phyloP scores from a whole-genome alignment of 2,113 vertebrate genomes.

The Apodemus speciosus region DNA sequence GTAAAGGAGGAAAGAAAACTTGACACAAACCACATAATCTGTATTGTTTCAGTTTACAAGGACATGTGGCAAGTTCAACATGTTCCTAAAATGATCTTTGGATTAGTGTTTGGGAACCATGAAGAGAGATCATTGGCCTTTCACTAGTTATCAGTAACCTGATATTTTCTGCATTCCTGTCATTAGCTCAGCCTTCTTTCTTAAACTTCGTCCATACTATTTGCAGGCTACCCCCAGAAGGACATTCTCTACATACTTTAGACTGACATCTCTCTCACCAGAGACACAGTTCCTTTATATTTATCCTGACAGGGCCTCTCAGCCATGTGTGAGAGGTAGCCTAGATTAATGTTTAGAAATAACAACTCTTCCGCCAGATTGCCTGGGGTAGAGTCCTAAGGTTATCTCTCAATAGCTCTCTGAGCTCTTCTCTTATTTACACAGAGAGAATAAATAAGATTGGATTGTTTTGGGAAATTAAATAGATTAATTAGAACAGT shows the following conservation, averaged over 20 bases:
- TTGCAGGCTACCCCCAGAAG: not conserved
- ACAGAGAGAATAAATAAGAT: not conserved
- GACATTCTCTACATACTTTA: not conserved
- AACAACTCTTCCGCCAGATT: not conserved
- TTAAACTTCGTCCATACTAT: constrained; percentile 30
- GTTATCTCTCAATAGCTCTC: not conserved
- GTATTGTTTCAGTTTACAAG: not conserved
- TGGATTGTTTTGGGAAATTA: not conserved
- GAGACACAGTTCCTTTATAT: not conserved
- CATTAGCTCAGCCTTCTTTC: not conserved
- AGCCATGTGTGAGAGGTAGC: not conserved
- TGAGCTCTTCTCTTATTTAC: not conserved
- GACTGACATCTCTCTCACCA: not conserved
- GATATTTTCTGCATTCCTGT: not conserved
- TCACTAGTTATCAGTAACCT: not conserved
- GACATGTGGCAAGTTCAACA: not conserved
- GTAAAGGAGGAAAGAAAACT: not conserved
- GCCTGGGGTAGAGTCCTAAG: not conserved
- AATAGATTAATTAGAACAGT: constrained; percentile 10
- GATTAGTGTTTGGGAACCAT: not conserved
- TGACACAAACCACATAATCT: not conserved
- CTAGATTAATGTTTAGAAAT: not conserved
- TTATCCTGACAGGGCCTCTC: not conserved
- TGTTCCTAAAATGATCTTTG: not conserved
- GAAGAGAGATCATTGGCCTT: not conserved